Conservation (phyloP, 92 coral and sea anemone species). For the Zoanthus sansibaricus region DNA sequence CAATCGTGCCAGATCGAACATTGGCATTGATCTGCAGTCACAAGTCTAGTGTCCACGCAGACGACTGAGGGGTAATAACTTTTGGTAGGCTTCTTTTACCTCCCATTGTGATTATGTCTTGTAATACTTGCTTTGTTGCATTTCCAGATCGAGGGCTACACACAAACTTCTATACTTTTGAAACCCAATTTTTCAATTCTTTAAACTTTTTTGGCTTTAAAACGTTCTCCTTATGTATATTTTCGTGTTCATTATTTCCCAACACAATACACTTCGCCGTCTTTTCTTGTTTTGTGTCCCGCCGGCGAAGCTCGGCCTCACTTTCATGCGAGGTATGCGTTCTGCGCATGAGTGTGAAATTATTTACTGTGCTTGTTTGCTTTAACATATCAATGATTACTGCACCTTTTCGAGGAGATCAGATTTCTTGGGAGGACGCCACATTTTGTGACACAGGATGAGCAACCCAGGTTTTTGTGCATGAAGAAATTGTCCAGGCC, state of each 20-base stretch:
- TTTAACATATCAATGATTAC: conserved; percentile 56
- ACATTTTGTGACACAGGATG: conserved; percentile 40
- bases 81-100: conserved; percentile 26
- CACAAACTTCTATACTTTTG: not conserved
- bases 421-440: conserved; percentile 54
- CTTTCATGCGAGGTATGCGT: not conserved
- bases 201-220: not conserved
- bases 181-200: not conserved
- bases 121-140: conserved; percentile 29
- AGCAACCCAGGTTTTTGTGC: not conserved
- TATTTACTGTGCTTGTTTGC: conserved; percentile 50
- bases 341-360: not conserved
- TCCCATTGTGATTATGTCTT: conserved; percentile 34
- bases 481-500: not conserved
- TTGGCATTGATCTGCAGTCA: conserved; percentile 38
- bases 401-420: conserved; percentile 68
- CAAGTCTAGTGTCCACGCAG: conserved; percentile 10
- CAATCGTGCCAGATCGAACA: not conserved
- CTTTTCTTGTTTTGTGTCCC: conserved; percentile 7
- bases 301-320: conserved; percentile 24
- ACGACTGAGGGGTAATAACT: conserved; percentile 21
- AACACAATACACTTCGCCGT: not conserved
- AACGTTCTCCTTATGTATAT: not conserved
- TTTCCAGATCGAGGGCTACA: too few species aligned
- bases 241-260: not conserved